Percentiles rank a stretch among this genome's conserved stretches.
phyloP scores from a whole-genome alignment of 1,140 invertebrate species.

The Anoplolepis gracilipes region DNA sequence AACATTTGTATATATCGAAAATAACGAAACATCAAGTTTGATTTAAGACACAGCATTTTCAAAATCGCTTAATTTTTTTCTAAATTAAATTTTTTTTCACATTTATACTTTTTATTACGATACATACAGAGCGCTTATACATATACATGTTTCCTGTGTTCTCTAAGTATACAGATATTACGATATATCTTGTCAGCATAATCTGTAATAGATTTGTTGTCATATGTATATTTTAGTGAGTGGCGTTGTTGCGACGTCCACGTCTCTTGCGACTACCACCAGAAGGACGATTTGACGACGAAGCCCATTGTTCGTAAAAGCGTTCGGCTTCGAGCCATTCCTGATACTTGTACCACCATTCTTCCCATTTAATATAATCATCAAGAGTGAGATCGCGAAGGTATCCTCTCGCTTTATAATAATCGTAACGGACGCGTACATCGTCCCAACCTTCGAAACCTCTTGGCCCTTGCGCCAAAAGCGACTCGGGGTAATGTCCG shows the following conservation, averaged over 20 bases:
- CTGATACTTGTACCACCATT: slow-evolving; percentile 97
- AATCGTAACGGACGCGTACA: slow-evolving; percentile 93
- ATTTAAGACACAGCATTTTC: slow-evolving; percentile 10
- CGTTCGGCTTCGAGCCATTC: slow-evolving; percentile 95
- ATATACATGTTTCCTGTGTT: slow-evolving; percentile 48
- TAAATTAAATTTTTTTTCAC: slow-evolving; percentile 57
- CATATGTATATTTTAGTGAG: slow-evolving; percentile 74
- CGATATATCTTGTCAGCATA: slow-evolving; percentile 46
- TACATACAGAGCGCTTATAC: slow-evolving; percentile 62
- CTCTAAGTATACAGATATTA: slow-evolving; percentile 65
- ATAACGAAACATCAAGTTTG: not conserved
- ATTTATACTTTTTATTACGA: slow-evolving; percentile 68
- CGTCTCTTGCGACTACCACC: slow-evolving; percentile 81
- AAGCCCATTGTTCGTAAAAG: slow-evolving; percentile 91
- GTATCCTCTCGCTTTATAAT: slow-evolving; percentile 95
- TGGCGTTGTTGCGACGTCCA: slow-evolving; percentile 80
- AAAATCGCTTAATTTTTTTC: not conserved
- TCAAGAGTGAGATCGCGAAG: slow-evolving; percentile 91
- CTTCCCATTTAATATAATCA: slow-evolving; percentile 96
- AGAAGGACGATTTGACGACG: slow-evolving; percentile 77
- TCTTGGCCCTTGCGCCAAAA: slow-evolving; percentile 89
- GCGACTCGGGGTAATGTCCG: slow-evolving; percentile 92
- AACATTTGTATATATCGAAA: not conserved
- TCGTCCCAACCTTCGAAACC: slow-evolving; percentile 94
- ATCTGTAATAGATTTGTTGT: slow-evolving; percentile 30